Conservation (phyloP, 1,140 invertebrate genomes). For the Heliconius congener region DNA sequence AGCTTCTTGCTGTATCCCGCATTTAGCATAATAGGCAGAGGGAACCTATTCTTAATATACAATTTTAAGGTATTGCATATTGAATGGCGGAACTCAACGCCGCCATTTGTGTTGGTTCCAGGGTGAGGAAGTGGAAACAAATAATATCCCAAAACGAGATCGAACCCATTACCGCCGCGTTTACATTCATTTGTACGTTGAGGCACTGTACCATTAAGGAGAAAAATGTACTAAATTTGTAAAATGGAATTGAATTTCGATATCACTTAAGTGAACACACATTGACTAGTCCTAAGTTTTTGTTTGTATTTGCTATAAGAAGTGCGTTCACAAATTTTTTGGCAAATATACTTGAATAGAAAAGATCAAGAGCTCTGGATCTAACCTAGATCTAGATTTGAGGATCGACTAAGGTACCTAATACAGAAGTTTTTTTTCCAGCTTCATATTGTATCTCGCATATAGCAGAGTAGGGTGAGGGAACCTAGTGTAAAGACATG, state of each 20-base stretch:
- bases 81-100: no score
- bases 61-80: no score
- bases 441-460: no score
- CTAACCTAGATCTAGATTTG: background rate
- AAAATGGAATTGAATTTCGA: background rate
- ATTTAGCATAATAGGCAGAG: background rate
- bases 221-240: background rate
- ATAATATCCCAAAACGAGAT: no score
- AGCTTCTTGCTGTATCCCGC: background rate
- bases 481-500: no score
- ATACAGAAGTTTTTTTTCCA: no score
- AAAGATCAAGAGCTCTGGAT: background rate
- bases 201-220: no score
- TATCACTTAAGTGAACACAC: background rate
- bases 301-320: background rate
- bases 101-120: no score
- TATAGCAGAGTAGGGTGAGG: no score
- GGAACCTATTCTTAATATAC: background rate
- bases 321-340: background rate
- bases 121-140: no score
- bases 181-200: no score
- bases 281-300: background rate
- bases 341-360: background rate
- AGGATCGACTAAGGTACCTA: background rate
- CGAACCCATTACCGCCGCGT: no score